Percentiles rank a stretch among this genome's conserved stretches.
Conservation (phyloP, 2,113 vertebrate species). For the Psettodes erumei region DNA sequence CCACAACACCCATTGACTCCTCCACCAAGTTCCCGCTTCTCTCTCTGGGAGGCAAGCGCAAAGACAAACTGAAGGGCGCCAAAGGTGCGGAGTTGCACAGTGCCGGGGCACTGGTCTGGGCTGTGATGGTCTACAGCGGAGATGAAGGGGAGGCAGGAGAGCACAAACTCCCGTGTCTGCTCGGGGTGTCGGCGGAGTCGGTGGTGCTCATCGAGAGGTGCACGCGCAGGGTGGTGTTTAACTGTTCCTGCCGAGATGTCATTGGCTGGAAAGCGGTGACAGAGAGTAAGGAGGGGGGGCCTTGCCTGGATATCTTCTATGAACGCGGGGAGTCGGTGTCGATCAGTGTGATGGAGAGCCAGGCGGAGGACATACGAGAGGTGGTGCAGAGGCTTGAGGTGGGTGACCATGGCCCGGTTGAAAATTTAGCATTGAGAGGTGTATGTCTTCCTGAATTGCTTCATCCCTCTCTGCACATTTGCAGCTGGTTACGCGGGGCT, state of each 20-base stretch:
- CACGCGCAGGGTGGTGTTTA: conserved; percentile 87
- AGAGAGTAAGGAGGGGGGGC: conserved; percentile 77
- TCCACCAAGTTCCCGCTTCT: conserved; percentile 90
- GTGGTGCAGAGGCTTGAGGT: conserved; percentile 91
- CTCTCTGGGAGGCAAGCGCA: conserved; percentile 86
- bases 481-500: conserved; percentile 90
- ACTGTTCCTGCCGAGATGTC: conserved; percentile 91
- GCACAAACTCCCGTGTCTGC: conserved; percentile 83
- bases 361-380: conserved; percentile 86
- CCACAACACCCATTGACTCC: conserved; percentile 90
- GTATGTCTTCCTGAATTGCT: background rate
- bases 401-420: conserved; percentile 27
- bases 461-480: background rate
- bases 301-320: conserved; percentile 88
- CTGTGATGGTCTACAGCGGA: conserved; percentile 79
- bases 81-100: conserved; percentile 89
- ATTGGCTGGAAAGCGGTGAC: conserved; percentile 90
- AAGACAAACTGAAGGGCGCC: conserved; percentile 86
- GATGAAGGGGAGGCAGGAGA: conserved; percentile 61
- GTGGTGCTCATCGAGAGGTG: conserved; percentile 88
- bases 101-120: conserved; percentile 89
- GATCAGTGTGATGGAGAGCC: conserved; percentile 82
- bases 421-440: background rate
- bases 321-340: conserved; percentile 87
- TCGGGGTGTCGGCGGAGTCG: conserved; percentile 88